These are phyloP conservation scores for Noctua fimbriata DNA, from an alignment of 2,888 invertebrate genomes.

Conservation along the genomic window DNA sequence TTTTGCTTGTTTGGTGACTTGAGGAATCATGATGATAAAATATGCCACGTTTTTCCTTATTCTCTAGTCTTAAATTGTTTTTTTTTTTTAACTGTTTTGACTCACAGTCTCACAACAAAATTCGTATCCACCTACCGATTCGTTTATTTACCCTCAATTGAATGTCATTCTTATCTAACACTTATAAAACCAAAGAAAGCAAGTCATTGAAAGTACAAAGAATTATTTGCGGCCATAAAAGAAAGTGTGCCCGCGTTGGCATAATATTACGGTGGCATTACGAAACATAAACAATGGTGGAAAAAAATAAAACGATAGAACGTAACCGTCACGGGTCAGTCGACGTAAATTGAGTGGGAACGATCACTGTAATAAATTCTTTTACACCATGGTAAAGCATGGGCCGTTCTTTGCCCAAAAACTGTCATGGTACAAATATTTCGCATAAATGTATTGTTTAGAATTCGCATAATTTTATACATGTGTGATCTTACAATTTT, in stretches of 20 bases:
- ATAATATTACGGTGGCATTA: slow-evolving; percentile 75
- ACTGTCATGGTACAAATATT: slow-evolving; percentile 42
- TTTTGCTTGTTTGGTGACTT: slow-evolving; percentile 19
- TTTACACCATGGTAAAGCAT: slow-evolving; percentile 38
- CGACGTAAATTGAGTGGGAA: slow-evolving; percentile 74
- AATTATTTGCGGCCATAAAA: slow-evolving; percentile 67
- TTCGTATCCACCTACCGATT: not conserved
- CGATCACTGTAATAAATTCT: slow-evolving; percentile 51
- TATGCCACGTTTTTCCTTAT: not conserved
- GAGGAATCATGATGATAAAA: slow-evolving; percentile 20
- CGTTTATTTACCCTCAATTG: slow-evolving; percentile 25
- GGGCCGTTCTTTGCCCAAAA: slow-evolving; percentile 48
- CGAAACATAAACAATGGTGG: slow-evolving; percentile 77
- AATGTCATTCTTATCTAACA: slow-evolving; percentile 38
- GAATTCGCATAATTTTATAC: slow-evolving; percentile 42
- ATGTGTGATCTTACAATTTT: slow-evolving; percentile 53
- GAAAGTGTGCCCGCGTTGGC: slow-evolving; percentile 74
- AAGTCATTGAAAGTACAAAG: slow-evolving; percentile 56
- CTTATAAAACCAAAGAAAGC: slow-evolving; percentile 44
- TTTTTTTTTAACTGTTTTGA: slow-evolving; percentile 18
- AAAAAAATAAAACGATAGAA: slow-evolving; percentile 71
- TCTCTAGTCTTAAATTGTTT: not conserved
- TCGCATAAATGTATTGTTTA: slow-evolving; percentile 47
- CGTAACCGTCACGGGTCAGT: slow-evolving; percentile 79
- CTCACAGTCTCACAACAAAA: not conserved